Evolutionary conservation across 1,140 invertebrate genomes (phyloP).

Genomic region (Sitobion miscanthi): DNA sequence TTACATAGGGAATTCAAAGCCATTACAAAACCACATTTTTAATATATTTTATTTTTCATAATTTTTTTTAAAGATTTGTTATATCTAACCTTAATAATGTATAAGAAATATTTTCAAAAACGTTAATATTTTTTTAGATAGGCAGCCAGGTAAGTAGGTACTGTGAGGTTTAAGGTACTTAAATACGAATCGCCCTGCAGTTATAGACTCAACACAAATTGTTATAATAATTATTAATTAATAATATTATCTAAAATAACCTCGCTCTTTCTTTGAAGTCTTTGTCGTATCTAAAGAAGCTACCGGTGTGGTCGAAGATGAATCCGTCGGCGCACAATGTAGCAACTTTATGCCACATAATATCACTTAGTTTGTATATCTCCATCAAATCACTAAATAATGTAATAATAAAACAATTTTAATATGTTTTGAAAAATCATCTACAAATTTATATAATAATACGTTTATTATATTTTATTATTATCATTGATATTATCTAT

Average conservation of each 20-base stretch:
- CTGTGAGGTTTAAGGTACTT: neutral
- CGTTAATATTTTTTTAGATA: neutral
- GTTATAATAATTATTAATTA: neutral
- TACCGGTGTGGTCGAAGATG: rapidly evolving
- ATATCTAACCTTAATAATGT: no score
- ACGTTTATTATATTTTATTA: no score
- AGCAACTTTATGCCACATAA: neutral
- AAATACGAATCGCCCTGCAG: neutral
- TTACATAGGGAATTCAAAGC: neutral
- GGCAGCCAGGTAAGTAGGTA: neutral
- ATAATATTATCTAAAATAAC: neutral
- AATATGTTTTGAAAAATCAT: neutral
- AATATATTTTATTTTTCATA: neutral
- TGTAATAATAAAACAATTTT: neutral
- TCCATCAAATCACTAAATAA: neutral
- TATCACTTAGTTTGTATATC: neutral
- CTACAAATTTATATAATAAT: neutral
- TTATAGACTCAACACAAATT: neutral
- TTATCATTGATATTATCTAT: no score
- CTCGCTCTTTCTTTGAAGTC: neutral
- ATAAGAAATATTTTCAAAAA: neutral
- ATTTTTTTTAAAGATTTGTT: no score
- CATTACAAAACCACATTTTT: neutral
- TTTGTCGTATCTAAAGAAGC: neutral
- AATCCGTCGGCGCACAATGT: neutral